A percentile compares a stretch with the other conserved stretches of the same genome.
Conservation (phyloP, 2,888 invertebrate genomes). For the Drosophila neotestacea region DNA sequence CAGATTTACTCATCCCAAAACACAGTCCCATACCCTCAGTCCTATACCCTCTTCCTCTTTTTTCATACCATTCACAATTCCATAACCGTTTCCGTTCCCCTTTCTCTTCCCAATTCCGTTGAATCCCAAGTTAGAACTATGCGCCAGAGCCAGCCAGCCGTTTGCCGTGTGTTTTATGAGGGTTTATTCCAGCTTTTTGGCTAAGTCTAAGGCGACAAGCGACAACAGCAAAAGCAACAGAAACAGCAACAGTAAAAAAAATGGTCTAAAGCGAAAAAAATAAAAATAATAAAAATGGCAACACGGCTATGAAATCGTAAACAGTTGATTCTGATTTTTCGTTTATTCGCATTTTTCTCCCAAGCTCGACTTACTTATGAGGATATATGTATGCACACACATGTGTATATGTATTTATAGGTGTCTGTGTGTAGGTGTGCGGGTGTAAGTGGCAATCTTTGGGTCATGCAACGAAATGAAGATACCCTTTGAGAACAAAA, state of each 20-base stretch:
- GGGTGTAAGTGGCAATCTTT: neutral
- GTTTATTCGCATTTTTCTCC: slow-evolving; percentile 17
- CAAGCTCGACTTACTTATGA: slow-evolving; percentile 24
- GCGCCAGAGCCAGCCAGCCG: slow-evolving; percentile 18
- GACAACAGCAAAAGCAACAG: slow-evolving; percentile 15
- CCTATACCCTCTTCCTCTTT: neutral
- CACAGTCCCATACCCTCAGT: slow-evolving; percentile 1
- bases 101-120: neutral
- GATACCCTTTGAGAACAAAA: neutral
- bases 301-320: slow-evolving; percentile 65
- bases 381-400: slow-evolving; percentile 16
- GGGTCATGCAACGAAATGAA: neutral
- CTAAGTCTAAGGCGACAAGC: slow-evolving; percentile 32
- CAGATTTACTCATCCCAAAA: slow-evolving; percentile 17
- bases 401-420: slow-evolving; percentile 1
- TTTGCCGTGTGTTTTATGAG: slow-evolving; percentile 67
- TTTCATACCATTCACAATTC: neutral
- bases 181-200: slow-evolving; percentile 57
- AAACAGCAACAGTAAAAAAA: slow-evolving; percentile 6
- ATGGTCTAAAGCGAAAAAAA: slow-evolving; percentile 7
- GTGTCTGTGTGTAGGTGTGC: neutral
- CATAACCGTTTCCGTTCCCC: neutral
- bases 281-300: slow-evolving; percentile 31
- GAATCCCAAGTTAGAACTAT: slow-evolving; percentile 28
- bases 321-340: slow-evolving; percentile 62